These are phyloP conservation scores for Thecocarcelia acutangulata DNA, from an alignment of 2,888 invertebrate genomes.

Conservation along the genomic window DNA sequence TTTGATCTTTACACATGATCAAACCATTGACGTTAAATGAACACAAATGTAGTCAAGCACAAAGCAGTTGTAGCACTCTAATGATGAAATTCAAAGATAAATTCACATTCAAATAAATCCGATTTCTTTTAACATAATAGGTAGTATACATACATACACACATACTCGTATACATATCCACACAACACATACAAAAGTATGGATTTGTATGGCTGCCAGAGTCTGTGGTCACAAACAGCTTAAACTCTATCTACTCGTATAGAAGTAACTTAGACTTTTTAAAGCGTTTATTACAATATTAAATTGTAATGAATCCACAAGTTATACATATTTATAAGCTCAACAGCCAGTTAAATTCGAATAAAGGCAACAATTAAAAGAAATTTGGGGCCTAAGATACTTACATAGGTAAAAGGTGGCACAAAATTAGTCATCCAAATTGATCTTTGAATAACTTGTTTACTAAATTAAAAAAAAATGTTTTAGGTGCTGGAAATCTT, in stretches of 20 bases:
- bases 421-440: too few relatives aligned
- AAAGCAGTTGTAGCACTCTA: not conserved
- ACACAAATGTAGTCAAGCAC: slow-evolving; percentile 6
- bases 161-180: not conserved
- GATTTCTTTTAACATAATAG: slow-evolving; percentile 46
- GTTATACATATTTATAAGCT: not conserved
- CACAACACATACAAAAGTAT: too few relatives aligned
- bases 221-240: slow-evolving; percentile 7
- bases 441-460: too few relatives aligned
- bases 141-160: slow-evolving; percentile 17
- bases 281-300: slow-evolving; percentile 61
- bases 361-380: not conserved
- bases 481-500: too few relatives aligned
- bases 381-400: too few relatives aligned
- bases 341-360: slow-evolving; percentile 10
- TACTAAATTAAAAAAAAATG: too few relatives aligned
- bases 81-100: slow-evolving; percentile 28
- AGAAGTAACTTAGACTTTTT: slow-evolving; percentile 52
- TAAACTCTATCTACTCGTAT: slow-evolving; percentile 47
- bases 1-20: slow-evolving; percentile 63
- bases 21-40: slow-evolving; percentile 30
- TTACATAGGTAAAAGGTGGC: too few relatives aligned
- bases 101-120: slow-evolving; percentile 1
- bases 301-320: slow-evolving; percentile 60
- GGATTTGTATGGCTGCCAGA: not conserved